Conservation (phyloP, 53 echinoderm and acorn worm genomes). For the Echinometra lucunter region DNA sequence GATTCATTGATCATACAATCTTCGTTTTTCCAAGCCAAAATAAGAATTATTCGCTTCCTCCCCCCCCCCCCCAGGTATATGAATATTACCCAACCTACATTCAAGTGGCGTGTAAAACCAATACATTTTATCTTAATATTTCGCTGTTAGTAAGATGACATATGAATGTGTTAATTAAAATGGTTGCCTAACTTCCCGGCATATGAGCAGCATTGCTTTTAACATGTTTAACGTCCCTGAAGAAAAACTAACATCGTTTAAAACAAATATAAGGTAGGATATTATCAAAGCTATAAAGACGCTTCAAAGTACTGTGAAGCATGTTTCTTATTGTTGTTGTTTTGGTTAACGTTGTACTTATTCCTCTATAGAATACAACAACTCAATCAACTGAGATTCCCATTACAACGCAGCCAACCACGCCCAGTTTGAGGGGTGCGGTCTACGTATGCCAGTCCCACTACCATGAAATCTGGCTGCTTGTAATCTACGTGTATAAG, state of each 20-base stretch:
- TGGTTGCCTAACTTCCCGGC: too few species aligned
- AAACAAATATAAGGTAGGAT: too few species aligned
- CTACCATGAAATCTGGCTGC: slow-evolving; percentile 82
- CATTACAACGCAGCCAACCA: background rate
- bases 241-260: too few species aligned
- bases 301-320: too few species aligned
- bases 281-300: too few species aligned
- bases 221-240: too few species aligned
- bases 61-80: background rate
- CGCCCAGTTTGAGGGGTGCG: background rate
- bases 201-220: too few species aligned
- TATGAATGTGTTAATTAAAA: too few species aligned
- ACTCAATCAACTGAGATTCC: slow-evolving; percentile 14
- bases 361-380: slow-evolving; percentile 39
- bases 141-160: background rate
- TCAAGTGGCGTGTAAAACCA: background rate
- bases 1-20: background rate
- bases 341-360: background rate
- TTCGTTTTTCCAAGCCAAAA: background rate
- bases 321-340: too few species aligned
- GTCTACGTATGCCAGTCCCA: slow-evolving; percentile 78
- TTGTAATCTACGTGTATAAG: slow-evolving; percentile 79
- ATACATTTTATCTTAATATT: background rate
- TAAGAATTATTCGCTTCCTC: background rate
- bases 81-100: background rate